A percentile compares a stretch with the other conserved stretches of the same genome.
These are phyloP conservation scores for Takifugu ocellatus DNA, from an alignment of 2,797 vertebrate genomes.

Conservation along the genomic window DNA sequence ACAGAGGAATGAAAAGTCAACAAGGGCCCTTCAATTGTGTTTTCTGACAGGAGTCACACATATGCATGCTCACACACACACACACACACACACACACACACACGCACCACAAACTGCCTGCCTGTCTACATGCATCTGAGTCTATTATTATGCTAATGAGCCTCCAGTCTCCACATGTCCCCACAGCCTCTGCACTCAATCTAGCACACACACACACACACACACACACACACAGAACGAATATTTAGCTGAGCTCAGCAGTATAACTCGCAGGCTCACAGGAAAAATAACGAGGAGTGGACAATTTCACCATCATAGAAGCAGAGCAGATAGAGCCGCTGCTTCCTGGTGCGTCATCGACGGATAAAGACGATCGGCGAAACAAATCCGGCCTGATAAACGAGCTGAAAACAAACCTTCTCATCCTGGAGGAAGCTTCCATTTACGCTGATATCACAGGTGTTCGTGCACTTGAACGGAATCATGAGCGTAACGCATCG, in stretches of 20 bases:
- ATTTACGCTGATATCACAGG: no score
- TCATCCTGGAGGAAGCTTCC: no score
- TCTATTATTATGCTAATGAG: constrained; percentile 84
- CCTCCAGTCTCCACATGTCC: constrained; percentile 70
- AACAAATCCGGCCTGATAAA: background rate
- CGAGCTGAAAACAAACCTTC: no score
- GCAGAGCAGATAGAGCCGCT: constrained; percentile 35
- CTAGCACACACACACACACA: constrained; percentile 13
- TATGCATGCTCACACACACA: constrained; percentile 15
- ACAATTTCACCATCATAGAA: constrained; percentile 57
- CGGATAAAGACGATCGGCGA: constrained; percentile 26
- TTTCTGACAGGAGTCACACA: constrained; percentile 51
- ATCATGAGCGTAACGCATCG: background rate
- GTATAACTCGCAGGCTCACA: constrained; percentile 43
- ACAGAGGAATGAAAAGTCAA: constrained; percentile 79
- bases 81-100: constrained; percentile 28
- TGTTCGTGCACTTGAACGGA: no score
- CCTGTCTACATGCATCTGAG: constrained; percentile 64
- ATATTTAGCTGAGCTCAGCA: constrained; percentile 67
- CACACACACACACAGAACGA: constrained; percentile 10
- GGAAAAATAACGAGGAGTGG: constrained; percentile 56
- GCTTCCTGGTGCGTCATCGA: constrained; percentile 44
- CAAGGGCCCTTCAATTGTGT: constrained; percentile 72
- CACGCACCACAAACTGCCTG: constrained; percentile 28
- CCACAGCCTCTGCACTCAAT: constrained; percentile 40